phyloP scores from a whole-genome alignment of 1,140 invertebrate species.

The Drosophila prosaltans region DNA sequence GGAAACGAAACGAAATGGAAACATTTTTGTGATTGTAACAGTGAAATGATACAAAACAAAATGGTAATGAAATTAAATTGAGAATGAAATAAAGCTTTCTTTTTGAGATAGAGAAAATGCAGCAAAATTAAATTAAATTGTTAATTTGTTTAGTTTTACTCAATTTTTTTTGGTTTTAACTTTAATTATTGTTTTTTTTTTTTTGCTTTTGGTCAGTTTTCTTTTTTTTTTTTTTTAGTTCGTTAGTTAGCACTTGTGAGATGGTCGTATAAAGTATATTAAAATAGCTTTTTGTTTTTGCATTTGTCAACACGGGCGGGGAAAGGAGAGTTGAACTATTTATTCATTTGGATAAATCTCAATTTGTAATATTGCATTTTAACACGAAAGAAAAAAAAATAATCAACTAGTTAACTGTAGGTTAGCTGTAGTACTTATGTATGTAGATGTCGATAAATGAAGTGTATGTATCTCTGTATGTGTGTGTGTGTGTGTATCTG shows the following conservation, averaged over 20 bases:
- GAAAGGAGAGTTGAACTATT: conserved; percentile 21
- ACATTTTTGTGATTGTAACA: conserved; percentile 10
- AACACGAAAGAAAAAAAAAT: conserved; percentile 39
- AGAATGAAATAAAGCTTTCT: conserved; percentile 20
- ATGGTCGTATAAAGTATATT: conserved; percentile 77
- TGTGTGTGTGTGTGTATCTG: neutral
- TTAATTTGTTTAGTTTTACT: conserved; percentile 41
- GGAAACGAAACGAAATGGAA: conserved; percentile 6
- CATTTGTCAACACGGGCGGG: neutral
- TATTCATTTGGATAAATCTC: conserved; percentile 39
- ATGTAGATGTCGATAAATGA: conserved; percentile 4
- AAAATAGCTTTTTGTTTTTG: conserved; percentile 40
- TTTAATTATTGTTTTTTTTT: conserved; percentile 26
- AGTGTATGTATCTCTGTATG: neutral
- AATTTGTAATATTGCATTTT: conserved; percentile 39
- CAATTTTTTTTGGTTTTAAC: conserved; percentile 23
- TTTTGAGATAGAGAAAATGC: conserved; percentile 42
- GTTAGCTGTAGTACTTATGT: conserved; percentile 34
- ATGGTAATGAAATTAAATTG: conserved; percentile 33
- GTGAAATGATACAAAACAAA: conserved; percentile 39
- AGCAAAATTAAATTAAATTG: conserved; percentile 54
- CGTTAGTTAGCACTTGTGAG: conserved; percentile 83
- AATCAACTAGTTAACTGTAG: conserved; percentile 20
- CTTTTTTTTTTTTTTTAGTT: conserved; percentile 41
- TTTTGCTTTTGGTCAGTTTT: conserved; percentile 28